Percentiles rank a stretch among this genome's conserved stretches.
Conservation (phyloP, 2,888 invertebrate genomes). For the Parapristionchus giblindavisi region DNA sequence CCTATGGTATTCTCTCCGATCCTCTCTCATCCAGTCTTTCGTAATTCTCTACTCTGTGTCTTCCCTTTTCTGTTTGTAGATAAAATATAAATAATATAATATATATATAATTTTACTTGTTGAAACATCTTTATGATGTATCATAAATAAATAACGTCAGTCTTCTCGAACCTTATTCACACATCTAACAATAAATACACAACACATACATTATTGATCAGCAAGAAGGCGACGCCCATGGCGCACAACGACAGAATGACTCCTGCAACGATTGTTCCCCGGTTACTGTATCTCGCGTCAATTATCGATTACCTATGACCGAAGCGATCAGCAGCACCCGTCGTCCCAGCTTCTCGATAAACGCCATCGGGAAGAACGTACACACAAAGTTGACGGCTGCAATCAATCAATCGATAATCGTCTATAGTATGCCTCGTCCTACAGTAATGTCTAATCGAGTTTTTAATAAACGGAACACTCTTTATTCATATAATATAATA, state of each 20-base stretch:
- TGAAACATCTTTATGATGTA: background rate
- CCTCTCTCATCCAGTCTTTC: too few relatives aligned
- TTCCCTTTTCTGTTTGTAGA: too few relatives aligned
- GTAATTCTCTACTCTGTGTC: too few relatives aligned
- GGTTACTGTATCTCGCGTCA: background rate
- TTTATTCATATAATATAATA: too few relatives aligned
- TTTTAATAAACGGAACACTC: too few relatives aligned
- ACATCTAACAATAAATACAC: background rate
- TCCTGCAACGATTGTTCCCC: constrained; percentile 16
- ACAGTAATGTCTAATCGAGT: too few relatives aligned
- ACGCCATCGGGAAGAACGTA: constrained; percentile 72
- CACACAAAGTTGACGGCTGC: constrained; percentile 73
- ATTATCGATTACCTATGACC: constrained; percentile 42
- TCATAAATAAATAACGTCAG: too few relatives aligned
- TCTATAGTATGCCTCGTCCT: too few relatives aligned
- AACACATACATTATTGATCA: constrained; percentile 50
- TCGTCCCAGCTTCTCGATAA: constrained; percentile 73
- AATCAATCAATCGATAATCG: constrained; percentile 66
- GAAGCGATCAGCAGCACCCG: constrained; percentile 63
- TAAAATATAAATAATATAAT: too few relatives aligned
- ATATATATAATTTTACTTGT: background rate
- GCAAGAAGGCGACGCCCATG: constrained; percentile 61
- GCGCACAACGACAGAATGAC: constrained; percentile 52
- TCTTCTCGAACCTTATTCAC: background rate
- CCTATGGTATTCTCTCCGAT: too few relatives aligned